Evolutionary conservation across 2,797 vertebrate genomes (phyloP).

Genomic region (Dendrocincla fuliginosa): DNA sequence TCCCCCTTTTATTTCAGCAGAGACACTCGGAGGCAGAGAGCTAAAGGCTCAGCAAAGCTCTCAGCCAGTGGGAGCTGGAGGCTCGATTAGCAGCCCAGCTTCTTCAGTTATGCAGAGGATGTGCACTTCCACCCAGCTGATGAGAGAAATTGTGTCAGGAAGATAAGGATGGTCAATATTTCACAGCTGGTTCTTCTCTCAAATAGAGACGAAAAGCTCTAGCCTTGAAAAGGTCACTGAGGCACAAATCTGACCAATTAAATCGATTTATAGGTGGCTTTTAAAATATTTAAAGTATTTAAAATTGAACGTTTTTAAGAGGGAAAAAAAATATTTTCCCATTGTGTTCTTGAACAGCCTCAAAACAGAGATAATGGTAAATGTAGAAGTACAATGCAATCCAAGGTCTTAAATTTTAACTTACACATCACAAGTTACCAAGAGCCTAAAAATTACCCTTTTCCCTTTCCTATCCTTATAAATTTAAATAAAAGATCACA

Average conservation of each 20-base stretch:
- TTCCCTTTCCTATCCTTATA: background rate
- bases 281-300: background rate
- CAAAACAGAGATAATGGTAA: background rate
- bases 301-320: background rate
- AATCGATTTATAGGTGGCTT: background rate
- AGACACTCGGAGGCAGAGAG: rapidly evolving
- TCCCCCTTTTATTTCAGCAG: background rate
- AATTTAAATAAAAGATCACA: background rate
- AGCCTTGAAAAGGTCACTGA: background rate
- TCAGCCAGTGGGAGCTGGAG: background rate
- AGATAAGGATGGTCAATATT: background rate
- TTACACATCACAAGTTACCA: background rate
- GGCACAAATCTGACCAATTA: background rate
- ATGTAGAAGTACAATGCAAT: background rate
- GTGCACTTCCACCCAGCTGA: background rate
- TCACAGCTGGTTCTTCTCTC: background rate
- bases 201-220: background rate
- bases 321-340: background rate
- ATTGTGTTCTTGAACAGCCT: background rate
- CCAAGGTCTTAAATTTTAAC: background rate
- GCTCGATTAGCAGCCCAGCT: background rate
- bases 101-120: background rate
- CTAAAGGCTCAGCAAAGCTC: background rate
- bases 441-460: background rate
- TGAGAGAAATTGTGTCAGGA: background rate